A percentile compares a stretch with the other conserved stretches of the same genome.
phyloP scores from a whole-genome alignment of 1,140 invertebrate genomes.

The Bombus impatiens region DNA sequence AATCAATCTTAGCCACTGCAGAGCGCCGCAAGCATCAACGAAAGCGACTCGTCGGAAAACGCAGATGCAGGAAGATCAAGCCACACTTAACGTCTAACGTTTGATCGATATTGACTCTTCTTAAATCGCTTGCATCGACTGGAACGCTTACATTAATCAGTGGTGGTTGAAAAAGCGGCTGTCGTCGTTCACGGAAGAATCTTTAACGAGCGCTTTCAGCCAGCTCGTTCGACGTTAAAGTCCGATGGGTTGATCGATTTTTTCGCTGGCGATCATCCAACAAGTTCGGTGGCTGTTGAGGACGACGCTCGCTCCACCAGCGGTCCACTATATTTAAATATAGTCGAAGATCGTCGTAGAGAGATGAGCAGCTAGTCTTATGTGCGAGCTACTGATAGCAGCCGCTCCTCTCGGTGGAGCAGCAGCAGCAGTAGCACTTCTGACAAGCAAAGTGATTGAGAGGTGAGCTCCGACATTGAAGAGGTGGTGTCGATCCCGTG shows the following conservation, averaged over 20 bases:
- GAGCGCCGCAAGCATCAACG: accelerated
- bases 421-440: conserved; percentile 35
- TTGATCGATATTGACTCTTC: not conserved
- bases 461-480: conserved; percentile 60
- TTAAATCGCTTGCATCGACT: too few species aligned
- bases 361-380: conserved; percentile 51
- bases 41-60: not conserved
- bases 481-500: conserved; percentile 60
- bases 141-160: not conserved
- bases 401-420: conserved; percentile 47
- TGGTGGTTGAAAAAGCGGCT: not conserved
- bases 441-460: conserved; percentile 57
- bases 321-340: conserved; percentile 76
- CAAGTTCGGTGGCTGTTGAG: conserved; percentile 62
- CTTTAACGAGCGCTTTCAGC: too few species aligned
- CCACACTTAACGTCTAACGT: not conserved
- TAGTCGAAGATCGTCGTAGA: conserved; percentile 68
- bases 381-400: conserved; percentile 53
- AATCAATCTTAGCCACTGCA: not conserved
- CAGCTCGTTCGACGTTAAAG: conserved; percentile 3
- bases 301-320: conserved; percentile 59
- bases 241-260: conserved; percentile 51
- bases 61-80: not conserved
- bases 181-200: not conserved
- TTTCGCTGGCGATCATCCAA: conserved; percentile 67